These are phyloP conservation scores for Drosophila truncata DNA, from an alignment of 1,140 invertebrate species.

Conservation along the genomic window DNA sequence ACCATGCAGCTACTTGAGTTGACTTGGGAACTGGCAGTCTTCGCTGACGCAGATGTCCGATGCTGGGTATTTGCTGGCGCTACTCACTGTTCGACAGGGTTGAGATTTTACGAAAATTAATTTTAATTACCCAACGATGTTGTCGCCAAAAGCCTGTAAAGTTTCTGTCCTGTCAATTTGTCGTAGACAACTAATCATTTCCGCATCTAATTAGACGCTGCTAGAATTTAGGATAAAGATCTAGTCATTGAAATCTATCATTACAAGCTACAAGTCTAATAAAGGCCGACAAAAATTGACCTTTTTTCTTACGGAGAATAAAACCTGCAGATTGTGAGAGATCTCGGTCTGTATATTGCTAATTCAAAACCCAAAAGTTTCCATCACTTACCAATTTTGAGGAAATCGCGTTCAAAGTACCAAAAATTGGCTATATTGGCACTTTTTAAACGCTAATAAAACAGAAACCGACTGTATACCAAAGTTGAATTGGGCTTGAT, in stretches of 20 bases:
- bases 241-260: not conserved
- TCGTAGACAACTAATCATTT: conserved; percentile 46
- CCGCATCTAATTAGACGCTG: conserved; percentile 40
- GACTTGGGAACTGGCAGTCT: conserved; percentile 12
- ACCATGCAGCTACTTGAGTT: conserved; percentile 20
- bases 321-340: too few relatives aligned
- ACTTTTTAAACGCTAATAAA: too few relatives aligned
- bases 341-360: too few relatives aligned
- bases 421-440: too few relatives aligned
- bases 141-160: conserved; percentile 43
- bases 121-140: conserved; percentile 71
- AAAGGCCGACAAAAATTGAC: too few relatives aligned
- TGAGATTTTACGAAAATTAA: conserved; percentile 64
- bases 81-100: conserved; percentile 6
- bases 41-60: conserved; percentile 2
- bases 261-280: not conserved
- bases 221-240: not conserved
- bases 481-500: too few relatives aligned
- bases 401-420: too few relatives aligned
- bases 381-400: too few relatives aligned
- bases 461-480: too few relatives aligned
- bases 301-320: too few relatives aligned
- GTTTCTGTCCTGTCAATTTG: conserved; percentile 32
- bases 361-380: too few relatives aligned
- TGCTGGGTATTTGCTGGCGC: conserved; percentile 1